A percentile compares a stretch with the other conserved stretches of the same genome.
Conservation (phyloP, 2,888 invertebrate species). For the Habrosyne pyritoides region DNA sequence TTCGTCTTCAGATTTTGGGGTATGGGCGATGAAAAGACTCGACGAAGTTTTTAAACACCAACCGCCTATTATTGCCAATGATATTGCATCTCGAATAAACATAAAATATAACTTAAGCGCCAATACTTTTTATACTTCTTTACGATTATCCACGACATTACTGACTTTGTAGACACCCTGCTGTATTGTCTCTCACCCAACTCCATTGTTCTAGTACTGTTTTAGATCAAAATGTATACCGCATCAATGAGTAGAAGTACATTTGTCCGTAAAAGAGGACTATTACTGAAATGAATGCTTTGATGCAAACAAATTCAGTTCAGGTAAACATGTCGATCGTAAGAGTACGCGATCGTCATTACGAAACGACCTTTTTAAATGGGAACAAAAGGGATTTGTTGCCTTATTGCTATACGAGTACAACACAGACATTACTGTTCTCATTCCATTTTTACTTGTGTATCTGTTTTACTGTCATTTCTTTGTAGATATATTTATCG, state of each 20-base stretch:
- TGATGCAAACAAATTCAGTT: slow-evolving; percentile 28
- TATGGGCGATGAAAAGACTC: no score
- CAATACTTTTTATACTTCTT: no score
- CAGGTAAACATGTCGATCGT: slow-evolving; percentile 40
- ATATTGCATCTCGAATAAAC: no score
- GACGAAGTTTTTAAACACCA: no score
- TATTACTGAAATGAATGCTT: slow-evolving; percentile 17
- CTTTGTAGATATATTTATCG: background rate
- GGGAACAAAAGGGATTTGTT: slow-evolving; percentile 21
- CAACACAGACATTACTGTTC: slow-evolving; percentile 22
- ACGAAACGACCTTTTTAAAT: slow-evolving; percentile 34
- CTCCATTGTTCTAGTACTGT: slow-evolving; percentile 20
- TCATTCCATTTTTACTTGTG: slow-evolving; percentile 6
- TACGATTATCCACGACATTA: background rate
- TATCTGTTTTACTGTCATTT: background rate
- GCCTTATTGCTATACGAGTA: slow-evolving; percentile 13
- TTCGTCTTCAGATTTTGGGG: no score
- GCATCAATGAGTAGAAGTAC: slow-evolving; percentile 20
- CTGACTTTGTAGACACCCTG: background rate
- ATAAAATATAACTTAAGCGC: no score
- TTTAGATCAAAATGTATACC: slow-evolving; percentile 48
- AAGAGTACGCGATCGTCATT: slow-evolving; percentile 31
- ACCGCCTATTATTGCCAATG: no score
- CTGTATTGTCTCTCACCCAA: background rate
- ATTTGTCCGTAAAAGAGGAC: slow-evolving; percentile 23